A percentile compares a stretch with the other conserved stretches of the same genome.
phyloP scores from a whole-genome alignment of 2,888 invertebrate species.

The Drosophila anomelani region DNA sequence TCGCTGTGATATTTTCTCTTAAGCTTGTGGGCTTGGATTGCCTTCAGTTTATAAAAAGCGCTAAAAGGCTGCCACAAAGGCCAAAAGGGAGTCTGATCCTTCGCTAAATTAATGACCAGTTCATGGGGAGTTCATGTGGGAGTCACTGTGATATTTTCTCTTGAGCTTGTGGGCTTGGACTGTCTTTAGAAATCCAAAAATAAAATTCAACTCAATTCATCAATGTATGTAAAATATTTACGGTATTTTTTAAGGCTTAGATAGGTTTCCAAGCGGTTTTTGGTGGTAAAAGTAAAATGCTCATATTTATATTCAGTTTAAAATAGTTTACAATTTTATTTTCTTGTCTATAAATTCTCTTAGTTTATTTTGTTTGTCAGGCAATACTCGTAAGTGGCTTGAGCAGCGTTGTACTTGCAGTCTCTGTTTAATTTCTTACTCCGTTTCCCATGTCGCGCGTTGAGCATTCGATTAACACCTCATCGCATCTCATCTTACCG shows the following conservation, averaged over 20 bases:
- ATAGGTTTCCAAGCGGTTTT: background rate
- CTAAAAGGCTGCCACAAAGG: slow-evolving; percentile 15
- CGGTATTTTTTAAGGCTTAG: too few relatives aligned
- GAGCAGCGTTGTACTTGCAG: background rate
- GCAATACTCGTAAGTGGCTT: background rate
- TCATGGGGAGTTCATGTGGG: slow-evolving; percentile 3
- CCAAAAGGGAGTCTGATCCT: background rate
- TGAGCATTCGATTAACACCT: slow-evolving; percentile 78
- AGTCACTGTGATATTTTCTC: background rate
- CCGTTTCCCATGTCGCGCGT: slow-evolving; percentile 40
- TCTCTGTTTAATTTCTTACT: slow-evolving; percentile 12
- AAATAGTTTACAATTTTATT: too few relatives aligned
- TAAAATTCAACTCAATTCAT: background rate
- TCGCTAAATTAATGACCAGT: slow-evolving; percentile 3
- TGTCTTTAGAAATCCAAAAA: background rate
- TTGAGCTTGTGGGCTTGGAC: background rate
- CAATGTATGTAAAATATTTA: too few relatives aligned
- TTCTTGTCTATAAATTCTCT: background rate
- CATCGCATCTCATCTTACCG: slow-evolving; percentile 3
- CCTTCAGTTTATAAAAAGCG: too few relatives aligned
- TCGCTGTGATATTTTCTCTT: background rate
- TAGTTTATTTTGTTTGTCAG: background rate
- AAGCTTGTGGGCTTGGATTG: background rate
- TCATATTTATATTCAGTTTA: too few relatives aligned
- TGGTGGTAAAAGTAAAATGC: background rate